Evolutionary conservation across 2,888 invertebrate species (phyloP).

Genomic region (Phengaris alcon): DNA sequence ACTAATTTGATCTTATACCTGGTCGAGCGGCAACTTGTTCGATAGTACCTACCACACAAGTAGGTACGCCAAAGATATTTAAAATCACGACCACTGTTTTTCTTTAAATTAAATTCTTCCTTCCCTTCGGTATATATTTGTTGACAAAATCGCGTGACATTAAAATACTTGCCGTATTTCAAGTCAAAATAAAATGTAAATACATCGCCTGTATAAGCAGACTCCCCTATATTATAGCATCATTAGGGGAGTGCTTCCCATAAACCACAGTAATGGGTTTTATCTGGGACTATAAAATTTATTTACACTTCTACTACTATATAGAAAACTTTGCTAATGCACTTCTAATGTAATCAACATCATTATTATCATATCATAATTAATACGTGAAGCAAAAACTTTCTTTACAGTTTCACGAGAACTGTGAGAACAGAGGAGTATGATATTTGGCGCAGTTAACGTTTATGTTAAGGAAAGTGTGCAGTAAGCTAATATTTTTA

Average conservation of each 20-base stretch:
- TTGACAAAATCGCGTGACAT: conserved; percentile 4
- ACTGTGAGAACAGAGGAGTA: too few relatives aligned
- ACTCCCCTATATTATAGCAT: conserved; percentile 57
- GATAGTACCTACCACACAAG: too few relatives aligned
- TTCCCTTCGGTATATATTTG: neutral
- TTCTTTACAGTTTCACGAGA: too few relatives aligned
- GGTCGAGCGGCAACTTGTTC: too few relatives aligned
- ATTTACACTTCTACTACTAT: conserved; percentile 66
- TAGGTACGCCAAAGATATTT: neutral
- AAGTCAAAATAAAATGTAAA: conserved; percentile 36
- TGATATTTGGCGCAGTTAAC: too few relatives aligned
- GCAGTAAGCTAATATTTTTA: too few relatives aligned
- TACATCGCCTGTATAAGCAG: conserved; percentile 38
- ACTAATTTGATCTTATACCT: too few relatives aligned
- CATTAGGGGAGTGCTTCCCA: conserved; percentile 73
- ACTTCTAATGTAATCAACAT: conserved; percentile 40
- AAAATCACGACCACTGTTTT: neutral
- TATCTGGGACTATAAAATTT: conserved; percentile 74
- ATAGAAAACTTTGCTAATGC: conserved; percentile 55
- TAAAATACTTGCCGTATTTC: neutral
- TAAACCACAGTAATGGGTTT: conserved; percentile 71
- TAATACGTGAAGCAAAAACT: too few relatives aligned
- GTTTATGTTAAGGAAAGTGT: too few relatives aligned
- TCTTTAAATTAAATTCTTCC: neutral
- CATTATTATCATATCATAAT: too few relatives aligned